Conservation (phyloP, 1,140 invertebrate genomes). For the Holcopasites calliopsidis region DNA sequence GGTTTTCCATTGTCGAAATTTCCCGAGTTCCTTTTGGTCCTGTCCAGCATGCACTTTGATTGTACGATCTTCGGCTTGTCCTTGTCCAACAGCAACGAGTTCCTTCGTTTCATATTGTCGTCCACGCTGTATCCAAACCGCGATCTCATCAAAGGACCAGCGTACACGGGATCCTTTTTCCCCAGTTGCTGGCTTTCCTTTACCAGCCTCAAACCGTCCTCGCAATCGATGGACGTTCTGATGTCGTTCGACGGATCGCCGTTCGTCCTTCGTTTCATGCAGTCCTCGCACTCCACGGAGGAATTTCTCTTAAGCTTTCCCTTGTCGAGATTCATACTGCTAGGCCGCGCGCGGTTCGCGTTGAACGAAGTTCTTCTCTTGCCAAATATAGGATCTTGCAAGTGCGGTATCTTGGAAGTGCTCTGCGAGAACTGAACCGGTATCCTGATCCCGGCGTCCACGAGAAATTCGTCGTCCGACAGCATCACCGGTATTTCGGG, state of each 20-base stretch:
- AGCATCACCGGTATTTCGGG: slow-evolving; percentile 72
- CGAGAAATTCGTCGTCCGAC: slow-evolving; percentile 79
- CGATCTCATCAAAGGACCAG: slow-evolving; percentile 41
- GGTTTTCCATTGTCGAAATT: slow-evolving; percentile 57
- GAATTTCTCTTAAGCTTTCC: slow-evolving; percentile 65
- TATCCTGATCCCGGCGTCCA: slow-evolving; percentile 80
- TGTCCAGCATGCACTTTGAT: slow-evolving; percentile 62
- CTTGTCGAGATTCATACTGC: slow-evolving; percentile 54
- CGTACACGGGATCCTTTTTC: slow-evolving; percentile 44
- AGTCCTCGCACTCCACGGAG: slow-evolving; percentile 71
- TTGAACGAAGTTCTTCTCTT: slow-evolving; percentile 59
- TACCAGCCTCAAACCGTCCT: slow-evolving; percentile 56
- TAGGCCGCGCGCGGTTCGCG: slow-evolving; percentile 37
- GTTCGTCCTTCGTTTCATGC: slow-evolving; percentile 59
- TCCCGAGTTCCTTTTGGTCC: slow-evolving; percentile 69
- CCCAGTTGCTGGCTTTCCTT: slow-evolving; percentile 48
- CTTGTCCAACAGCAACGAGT: slow-evolving; percentile 64
- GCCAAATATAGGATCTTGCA: slow-evolving; percentile 68
- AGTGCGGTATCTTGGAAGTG: slow-evolving; percentile 72
- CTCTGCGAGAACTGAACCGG: slow-evolving; percentile 71
- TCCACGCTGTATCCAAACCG: slow-evolving; percentile 56
- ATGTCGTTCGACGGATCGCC: slow-evolving; percentile 45
- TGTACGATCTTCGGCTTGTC: slow-evolving; percentile 61
- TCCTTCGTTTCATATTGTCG: slow-evolving; percentile 62
- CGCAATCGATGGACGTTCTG: slow-evolving; percentile 68